Percentiles rank a stretch among this genome's conserved stretches.
Evolutionary conservation across 2,797 vertebrate species (phyloP).

Genomic region (Smutsia gigantea): DNA sequence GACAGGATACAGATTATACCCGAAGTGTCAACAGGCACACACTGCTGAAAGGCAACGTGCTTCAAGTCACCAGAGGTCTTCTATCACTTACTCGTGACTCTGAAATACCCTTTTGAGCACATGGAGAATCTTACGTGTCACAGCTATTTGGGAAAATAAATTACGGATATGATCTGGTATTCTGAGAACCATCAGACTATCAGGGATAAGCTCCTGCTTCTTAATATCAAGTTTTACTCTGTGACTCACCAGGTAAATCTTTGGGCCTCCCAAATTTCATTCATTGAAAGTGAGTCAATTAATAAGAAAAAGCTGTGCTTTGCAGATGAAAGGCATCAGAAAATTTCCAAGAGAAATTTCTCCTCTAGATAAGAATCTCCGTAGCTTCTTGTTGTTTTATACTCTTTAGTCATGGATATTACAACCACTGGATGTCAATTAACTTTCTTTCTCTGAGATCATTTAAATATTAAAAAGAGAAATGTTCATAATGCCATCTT

Average conservation of each 20-base stretch:
- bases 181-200: not conserved
- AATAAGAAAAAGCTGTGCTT: not conserved
- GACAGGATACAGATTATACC: not conserved
- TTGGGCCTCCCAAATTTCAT: not conserved
- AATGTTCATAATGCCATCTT: not conserved
- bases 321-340: not conserved
- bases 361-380: not conserved
- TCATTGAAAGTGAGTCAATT: not conserved
- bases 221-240: not conserved
- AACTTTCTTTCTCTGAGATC: slow-evolving; percentile 20
- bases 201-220: not conserved
- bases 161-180: not conserved
- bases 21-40: not conserved
- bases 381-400: not conserved
- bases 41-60: not conserved
- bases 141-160: slow-evolving; percentile 51
- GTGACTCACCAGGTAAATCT: not conserved
- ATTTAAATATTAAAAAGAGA: not conserved
- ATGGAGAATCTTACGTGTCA: slow-evolving; percentile 38
- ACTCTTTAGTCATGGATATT: not conserved
- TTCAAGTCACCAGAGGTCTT: not conserved
- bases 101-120: slow-evolving; percentile 9
- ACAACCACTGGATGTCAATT: not conserved
- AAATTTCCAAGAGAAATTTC: not conserved
- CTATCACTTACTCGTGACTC: not conserved